A percentile compares a stretch with the other conserved stretches of the same genome.
phyloP scores from a whole-genome alignment of 1,140 invertebrate species.

The Subanguina moxae region DNA sequence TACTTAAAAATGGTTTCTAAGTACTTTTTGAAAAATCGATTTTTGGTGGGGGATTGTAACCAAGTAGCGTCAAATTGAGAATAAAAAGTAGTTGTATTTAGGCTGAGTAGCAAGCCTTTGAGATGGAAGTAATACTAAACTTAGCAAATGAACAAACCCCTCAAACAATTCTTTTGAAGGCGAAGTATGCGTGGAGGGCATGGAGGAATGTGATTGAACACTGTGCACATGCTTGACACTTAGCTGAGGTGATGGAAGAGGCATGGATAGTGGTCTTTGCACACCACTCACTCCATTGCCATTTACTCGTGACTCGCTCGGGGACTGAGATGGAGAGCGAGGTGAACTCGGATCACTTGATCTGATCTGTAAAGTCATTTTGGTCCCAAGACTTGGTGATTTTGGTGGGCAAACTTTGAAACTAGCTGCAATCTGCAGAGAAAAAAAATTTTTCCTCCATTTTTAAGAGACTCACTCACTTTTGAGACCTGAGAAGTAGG shows the following conservation, averaged over 20 bases:
- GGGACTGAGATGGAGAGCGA: background rate
- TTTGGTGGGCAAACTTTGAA: conserved; percentile 23
- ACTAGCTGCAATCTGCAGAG: conserved; percentile 10
- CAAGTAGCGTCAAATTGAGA: no score
- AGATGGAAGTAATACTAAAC: no score
- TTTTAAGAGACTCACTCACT: background rate
- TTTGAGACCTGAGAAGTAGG: conserved; percentile 9
- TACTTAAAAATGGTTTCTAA: no score
- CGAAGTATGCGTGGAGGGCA: background rate
- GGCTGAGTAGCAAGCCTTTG: no score
- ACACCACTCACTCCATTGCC: background rate
- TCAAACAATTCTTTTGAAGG: background rate
- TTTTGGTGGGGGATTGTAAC: no score
- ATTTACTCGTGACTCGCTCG: background rate
- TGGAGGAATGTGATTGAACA: background rate
- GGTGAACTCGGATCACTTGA: background rate
- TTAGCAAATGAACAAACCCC: no score
- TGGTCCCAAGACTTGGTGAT: conserved; percentile 8
- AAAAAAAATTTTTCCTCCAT: background rate
- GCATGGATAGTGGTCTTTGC: conserved; percentile 5
- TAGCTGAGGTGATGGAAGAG: background rate
- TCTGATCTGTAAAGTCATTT: conserved; percentile 17
- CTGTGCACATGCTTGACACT: background rate
- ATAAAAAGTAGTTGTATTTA: no score
- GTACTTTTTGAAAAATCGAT: no score